Conservation (phyloP, 2,888 invertebrate genomes). For the Xestoiulus laeticollis region DNA sequence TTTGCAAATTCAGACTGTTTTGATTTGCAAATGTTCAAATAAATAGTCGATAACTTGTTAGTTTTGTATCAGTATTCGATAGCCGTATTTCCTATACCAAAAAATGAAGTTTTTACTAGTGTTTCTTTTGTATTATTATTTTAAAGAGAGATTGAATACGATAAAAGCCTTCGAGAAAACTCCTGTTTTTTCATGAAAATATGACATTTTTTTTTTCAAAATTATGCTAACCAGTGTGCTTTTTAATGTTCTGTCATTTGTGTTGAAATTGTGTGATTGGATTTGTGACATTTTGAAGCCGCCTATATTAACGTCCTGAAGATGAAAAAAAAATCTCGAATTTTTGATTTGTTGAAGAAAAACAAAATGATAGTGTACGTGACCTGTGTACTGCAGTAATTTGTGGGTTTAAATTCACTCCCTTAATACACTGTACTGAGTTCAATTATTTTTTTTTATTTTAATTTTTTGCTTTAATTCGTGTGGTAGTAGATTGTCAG, state of each 20-base stretch:
- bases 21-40: neutral
- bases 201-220: neutral
- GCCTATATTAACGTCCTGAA: neutral
- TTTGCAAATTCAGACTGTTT: neutral
- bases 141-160: neutral
- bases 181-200: neutral
- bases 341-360: neutral
- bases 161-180: constrained; percentile 30
- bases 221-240: constrained; percentile 4
- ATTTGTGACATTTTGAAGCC: neutral
- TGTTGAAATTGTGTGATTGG: constrained; percentile 39
- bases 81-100: neutral
- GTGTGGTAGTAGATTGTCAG: constrained; percentile 41
- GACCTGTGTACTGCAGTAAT: neutral
- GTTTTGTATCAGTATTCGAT: constrained; percentile 1
- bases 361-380: neutral
- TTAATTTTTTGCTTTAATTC: neutral
- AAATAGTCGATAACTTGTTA: neutral
- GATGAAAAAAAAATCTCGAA: neutral
- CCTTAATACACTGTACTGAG: neutral
- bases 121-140: neutral
- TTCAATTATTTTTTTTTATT: neutral
- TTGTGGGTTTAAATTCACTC: neutral
- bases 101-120: neutral
- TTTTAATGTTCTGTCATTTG: constrained; percentile 23